A percentile compares a stretch with the other conserved stretches of the same genome.
These are phyloP conservation scores for Alouatta palliata DNA, from an alignment of 2,113 vertebrate species.

Conservation along the genomic window DNA sequence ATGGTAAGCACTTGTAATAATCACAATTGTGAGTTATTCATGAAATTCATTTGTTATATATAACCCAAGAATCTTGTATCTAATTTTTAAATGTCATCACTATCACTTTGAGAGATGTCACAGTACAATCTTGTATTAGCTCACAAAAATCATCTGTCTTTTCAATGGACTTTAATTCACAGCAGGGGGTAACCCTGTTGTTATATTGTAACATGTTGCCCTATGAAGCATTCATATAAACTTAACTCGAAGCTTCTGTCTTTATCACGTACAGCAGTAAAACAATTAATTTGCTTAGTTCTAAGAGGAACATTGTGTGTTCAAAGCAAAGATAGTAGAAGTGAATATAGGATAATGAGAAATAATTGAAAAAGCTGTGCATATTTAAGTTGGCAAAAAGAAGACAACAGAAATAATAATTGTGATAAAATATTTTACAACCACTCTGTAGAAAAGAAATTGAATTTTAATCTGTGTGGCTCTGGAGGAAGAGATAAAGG, in stretches of 20 bases:
- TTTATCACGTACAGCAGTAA: not conserved
- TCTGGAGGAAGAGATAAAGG: not conserved
- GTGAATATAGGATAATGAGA: not conserved
- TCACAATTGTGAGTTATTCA: not conserved
- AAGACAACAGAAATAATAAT: not conserved
- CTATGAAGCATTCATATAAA: not conserved
- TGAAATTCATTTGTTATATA: not conserved
- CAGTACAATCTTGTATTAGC: not conserved
- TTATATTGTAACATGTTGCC: not conserved
- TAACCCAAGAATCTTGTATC: not conserved
- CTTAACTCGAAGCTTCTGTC: not conserved
- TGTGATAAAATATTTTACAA: not conserved
- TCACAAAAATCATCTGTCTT: not conserved
- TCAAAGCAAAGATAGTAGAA: not conserved
- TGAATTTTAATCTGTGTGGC: not conserved
- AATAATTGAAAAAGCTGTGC: not conserved
- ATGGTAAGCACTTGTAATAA: not conserved
- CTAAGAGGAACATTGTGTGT: not conserved
- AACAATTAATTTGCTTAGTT: not conserved
- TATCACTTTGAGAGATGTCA: not conserved
- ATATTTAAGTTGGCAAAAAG: not conserved
- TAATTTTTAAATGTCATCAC: not conserved
- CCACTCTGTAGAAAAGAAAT: not conserved
- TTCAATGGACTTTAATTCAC: not conserved
- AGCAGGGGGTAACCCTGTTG: not conserved